Conservation (phyloP, 1,140 invertebrate genomes). For the Drosophila asahinai region DNA sequence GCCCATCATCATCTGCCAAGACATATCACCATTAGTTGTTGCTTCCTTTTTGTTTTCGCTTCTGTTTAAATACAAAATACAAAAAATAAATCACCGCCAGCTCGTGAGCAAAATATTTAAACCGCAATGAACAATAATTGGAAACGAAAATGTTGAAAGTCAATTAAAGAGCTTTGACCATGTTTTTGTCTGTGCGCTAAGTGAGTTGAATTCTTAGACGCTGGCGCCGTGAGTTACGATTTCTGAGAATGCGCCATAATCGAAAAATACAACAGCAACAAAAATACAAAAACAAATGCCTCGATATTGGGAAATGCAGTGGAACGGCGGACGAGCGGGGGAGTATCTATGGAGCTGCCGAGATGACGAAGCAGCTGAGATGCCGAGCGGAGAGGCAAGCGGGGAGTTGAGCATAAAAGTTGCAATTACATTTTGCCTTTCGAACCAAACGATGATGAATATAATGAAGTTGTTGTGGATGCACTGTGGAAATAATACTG, state of each 20-base stretch:
- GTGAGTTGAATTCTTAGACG: conserved; percentile 53
- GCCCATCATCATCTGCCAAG: conserved; percentile 7
- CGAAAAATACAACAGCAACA: conserved; percentile 14
- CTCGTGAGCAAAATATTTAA: conserved; percentile 39
- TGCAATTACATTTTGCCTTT: conserved; percentile 54
- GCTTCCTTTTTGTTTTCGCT: conserved; percentile 4
- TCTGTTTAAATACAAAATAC: neutral
- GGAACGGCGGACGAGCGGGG: neutral
- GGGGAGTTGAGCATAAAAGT: conserved; percentile 33
- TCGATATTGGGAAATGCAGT: conserved; percentile 27
- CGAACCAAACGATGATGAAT: conserved; percentile 46
- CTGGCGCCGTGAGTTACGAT: conserved; percentile 48
- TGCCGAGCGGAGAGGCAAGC: neutral
- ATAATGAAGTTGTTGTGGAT: conserved; percentile 35
- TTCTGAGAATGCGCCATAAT: conserved; percentile 39
- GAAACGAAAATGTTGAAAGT: conserved; percentile 43
- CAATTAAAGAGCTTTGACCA: conserved; percentile 57
- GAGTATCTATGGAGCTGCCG: conserved; percentile 14
- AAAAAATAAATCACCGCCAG: conserved; percentile 9
- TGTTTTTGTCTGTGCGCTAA: conserved; percentile 46
- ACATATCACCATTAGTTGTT: conserved; percentile 7
- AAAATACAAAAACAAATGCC: neutral
- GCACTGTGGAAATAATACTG: neutral
- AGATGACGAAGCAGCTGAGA: conserved; percentile 19
- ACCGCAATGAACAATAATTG: conserved; percentile 17